Evolutionary conservation across 2,113 vertebrate species (phyloP).

Genomic region (Poeciliopsis occidentalis): DNA sequence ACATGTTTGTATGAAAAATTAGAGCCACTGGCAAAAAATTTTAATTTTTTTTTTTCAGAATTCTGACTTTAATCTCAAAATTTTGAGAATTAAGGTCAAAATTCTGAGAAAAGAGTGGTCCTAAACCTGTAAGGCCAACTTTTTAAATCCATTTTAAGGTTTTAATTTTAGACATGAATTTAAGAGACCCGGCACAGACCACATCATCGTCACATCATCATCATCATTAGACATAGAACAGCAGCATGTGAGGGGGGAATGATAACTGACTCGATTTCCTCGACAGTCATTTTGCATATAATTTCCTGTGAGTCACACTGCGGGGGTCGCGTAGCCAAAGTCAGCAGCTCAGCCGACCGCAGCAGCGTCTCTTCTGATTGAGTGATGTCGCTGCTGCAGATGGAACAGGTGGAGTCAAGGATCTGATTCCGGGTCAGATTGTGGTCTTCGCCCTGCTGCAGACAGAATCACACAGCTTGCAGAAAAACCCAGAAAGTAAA

Average conservation of each 20-base stretch:
- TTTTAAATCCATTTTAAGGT: no score
- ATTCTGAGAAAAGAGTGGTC: no score
- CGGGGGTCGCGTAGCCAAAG: conserved; percentile 35
- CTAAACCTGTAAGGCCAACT: no score
- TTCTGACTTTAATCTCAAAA: no score
- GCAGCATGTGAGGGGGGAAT: neutral
- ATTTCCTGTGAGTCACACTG: conserved; percentile 52
- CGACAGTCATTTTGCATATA: conserved; percentile 61
- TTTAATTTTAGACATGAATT: no score
- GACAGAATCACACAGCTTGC: neutral
- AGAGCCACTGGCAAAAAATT: no score
- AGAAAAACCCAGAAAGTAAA: neutral
- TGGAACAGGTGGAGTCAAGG: conserved; percentile 49
- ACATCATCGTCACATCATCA: neutral
- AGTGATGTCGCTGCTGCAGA: conserved; percentile 45
- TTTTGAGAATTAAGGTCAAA: no score
- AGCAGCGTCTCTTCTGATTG: conserved; percentile 63
- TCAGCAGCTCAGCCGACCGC: conserved; percentile 60
- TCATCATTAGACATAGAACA: neutral
- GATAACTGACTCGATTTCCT: conserved; percentile 69
- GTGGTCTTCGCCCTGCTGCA: conserved; percentile 6
- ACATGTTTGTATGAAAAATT: no score
- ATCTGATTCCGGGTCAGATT: neutral
- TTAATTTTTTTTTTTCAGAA: no score
- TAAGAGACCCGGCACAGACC: neutral